phyloP scores from a whole-genome alignment of 2,797 vertebrate genomes.

The Cercopithecus diana region DNA sequence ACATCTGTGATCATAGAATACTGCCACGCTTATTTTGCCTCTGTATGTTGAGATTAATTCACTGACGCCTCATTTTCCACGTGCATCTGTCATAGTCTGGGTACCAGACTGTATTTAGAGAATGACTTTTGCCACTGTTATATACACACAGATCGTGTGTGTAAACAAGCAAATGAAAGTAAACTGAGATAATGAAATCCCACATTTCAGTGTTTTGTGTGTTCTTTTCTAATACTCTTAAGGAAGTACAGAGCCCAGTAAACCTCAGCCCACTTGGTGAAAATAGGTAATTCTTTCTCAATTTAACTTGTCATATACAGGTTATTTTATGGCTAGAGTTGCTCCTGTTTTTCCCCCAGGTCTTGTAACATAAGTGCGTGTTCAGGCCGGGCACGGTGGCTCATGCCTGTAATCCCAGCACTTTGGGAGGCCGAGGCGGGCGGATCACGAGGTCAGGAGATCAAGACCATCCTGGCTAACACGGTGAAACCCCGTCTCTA shows the following conservation, averaged over 20 bases:
- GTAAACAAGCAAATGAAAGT: conserved; percentile 67
- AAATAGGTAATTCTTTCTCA: background rate
- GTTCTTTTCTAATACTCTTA: conserved; percentile 16
- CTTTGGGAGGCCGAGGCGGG: too few species aligned
- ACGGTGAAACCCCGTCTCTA: too few species aligned
- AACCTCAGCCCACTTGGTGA: background rate
- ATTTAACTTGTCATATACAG: background rate
- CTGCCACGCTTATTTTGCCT: background rate
- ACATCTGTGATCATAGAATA: background rate
- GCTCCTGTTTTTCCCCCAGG: background rate
- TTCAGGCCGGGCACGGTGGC: background rate
- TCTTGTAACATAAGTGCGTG: background rate
- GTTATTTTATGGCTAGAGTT: background rate
- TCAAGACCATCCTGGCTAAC: too few species aligned
- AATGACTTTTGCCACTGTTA: conserved; percentile 46
- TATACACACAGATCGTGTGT: background rate
- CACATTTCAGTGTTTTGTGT: background rate
- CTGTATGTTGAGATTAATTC: background rate
- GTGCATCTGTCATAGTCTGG: conserved; percentile 55
- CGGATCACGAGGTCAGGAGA: too few species aligned
- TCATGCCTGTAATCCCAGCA: too few species aligned
- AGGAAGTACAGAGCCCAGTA: background rate
- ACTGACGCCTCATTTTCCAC: background rate
- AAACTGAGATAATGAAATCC: conserved; percentile 40
- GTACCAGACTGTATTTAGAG: conserved; percentile 64